Conservation (phyloP, 2,797 vertebrate genomes). For the Malacoctenus gilli region DNA sequence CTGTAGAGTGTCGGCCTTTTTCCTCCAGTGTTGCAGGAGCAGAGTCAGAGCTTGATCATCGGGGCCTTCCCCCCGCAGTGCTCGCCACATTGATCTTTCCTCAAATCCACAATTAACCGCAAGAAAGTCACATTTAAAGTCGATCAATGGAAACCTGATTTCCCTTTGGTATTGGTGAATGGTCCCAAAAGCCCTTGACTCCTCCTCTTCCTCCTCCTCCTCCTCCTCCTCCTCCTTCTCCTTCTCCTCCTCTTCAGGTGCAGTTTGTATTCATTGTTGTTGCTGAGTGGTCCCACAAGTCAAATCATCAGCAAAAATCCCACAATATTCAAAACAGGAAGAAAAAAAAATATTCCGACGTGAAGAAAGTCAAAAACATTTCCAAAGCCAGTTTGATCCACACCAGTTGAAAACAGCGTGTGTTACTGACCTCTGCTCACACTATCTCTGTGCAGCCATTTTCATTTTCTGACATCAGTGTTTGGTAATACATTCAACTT, state of each 20-base stretch:
- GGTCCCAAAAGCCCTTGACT: slow-evolving; percentile 51
- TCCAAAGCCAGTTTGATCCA: slow-evolving; percentile 41
- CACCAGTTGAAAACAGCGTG: slow-evolving; percentile 17
- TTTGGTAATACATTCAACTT: slow-evolving; percentile 17
- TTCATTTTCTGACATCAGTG: slow-evolving; percentile 22
- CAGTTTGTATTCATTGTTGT: slow-evolving; percentile 31
- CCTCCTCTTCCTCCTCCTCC: too few relatives aligned
- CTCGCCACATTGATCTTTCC: slow-evolving; percentile 24
- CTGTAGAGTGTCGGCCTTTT: slow-evolving; percentile 24
- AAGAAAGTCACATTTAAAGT: slow-evolving; percentile 64
- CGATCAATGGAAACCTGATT: slow-evolving; percentile 74
- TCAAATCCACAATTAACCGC: slow-evolving; percentile 62
- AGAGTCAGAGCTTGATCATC: slow-evolving; percentile 28
- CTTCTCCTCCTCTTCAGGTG: too few relatives aligned
- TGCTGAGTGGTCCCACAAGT: slow-evolving; percentile 39
- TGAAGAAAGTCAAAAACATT: slow-evolving; percentile 38
- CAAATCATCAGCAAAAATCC: slow-evolving; percentile 33
- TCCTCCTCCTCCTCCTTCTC: slow-evolving; percentile 48
- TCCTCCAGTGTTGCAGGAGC: slow-evolving; percentile 19
- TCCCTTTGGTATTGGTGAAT: slow-evolving; percentile 48
- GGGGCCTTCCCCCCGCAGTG: slow-evolving; percentile 20
- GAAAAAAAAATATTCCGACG: slow-evolving; percentile 46
- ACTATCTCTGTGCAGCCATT: slow-evolving; percentile 18
- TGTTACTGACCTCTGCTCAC: slow-evolving; percentile 9
- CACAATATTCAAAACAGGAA: slow-evolving; percentile 20